Conservation (phyloP, 2,113 vertebrate species). For the Rhabdornis inornatus region DNA sequence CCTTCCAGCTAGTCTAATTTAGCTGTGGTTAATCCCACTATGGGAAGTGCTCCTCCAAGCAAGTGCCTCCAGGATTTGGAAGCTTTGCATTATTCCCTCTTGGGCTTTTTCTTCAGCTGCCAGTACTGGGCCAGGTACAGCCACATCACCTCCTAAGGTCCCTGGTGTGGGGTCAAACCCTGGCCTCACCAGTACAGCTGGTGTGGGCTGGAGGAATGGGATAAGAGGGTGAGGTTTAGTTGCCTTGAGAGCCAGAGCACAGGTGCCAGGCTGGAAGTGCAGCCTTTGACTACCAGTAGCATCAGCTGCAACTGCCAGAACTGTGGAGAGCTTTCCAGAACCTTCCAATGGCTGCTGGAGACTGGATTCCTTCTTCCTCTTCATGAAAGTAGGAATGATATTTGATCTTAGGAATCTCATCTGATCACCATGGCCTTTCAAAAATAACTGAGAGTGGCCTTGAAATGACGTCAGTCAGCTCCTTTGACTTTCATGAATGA, state of each 20-base stretch:
- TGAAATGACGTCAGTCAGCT: not conserved
- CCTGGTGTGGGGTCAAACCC: not conserved
- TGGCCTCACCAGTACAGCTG: not conserved
- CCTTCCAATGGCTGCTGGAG: fast-evolving
- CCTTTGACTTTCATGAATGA: not conserved
- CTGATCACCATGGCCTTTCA: fast-evolving
- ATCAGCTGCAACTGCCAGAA: not conserved
- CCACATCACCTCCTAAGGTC: not conserved
- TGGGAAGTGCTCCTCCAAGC: not conserved
- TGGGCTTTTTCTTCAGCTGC: not conserved
- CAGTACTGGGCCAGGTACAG: not conserved
- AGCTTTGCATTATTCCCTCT: not conserved
- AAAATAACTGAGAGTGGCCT: not conserved
- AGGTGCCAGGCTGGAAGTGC: not conserved
- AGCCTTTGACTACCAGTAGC: no score
- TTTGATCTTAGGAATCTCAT: not conserved
- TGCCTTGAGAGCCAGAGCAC: not conserved
- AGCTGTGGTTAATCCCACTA: not conserved
- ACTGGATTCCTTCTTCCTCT: not conserved
- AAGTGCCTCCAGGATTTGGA: not conserved
- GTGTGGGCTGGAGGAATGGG: not conserved
- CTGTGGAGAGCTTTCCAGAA: not conserved
- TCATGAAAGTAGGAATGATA: not conserved
- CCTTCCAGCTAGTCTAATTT: not conserved
- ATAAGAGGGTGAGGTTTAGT: not conserved